Evolutionary conservation across 2,888 invertebrate species (phyloP).

Genomic region (Silvanus unidentatus): DNA sequence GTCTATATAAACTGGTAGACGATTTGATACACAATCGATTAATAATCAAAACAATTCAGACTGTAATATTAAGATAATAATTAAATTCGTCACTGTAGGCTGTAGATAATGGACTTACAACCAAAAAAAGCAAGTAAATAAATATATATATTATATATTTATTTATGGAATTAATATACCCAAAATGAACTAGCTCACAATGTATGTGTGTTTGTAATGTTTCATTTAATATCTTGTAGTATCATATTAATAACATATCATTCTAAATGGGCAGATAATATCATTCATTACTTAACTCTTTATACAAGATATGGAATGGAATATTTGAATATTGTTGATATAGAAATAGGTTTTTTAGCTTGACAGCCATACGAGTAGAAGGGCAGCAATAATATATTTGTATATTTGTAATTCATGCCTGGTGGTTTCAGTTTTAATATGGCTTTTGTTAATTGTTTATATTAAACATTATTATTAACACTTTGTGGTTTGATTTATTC

Average conservation of each 20-base stretch:
- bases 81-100: conserved; percentile 30
- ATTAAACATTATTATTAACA: conserved; percentile 27
- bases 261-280: conserved; percentile 13
- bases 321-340: not conserved
- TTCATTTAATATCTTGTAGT: conserved; percentile 16
- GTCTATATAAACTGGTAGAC: conserved; percentile 5
- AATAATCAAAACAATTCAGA: conserved; percentile 35
- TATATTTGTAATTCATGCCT: conserved; percentile 37
- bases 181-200: conserved; percentile 1
- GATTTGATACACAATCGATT: conserved; percentile 29
- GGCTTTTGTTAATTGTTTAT: conserved; percentile 36
- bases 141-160: too few species aligned
- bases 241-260: conserved; percentile 30
- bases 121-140: too few species aligned
- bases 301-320: conserved; percentile 10
- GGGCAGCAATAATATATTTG: conserved; percentile 40
- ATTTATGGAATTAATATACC: too few species aligned
- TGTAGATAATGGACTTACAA: conserved; percentile 24
- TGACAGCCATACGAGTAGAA: conserved; percentile 26
- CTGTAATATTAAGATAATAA: conserved; percentile 46
- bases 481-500: conserved; percentile 13
- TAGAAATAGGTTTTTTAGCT: conserved; percentile 14
- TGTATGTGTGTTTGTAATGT: conserved; percentile 1
- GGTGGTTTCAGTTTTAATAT: conserved; percentile 30
- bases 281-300: conserved; percentile 17